Evolutionary conservation across 1,140 invertebrate genomes (phyloP).

Genomic region (Thereuonema tuberculata): DNA sequence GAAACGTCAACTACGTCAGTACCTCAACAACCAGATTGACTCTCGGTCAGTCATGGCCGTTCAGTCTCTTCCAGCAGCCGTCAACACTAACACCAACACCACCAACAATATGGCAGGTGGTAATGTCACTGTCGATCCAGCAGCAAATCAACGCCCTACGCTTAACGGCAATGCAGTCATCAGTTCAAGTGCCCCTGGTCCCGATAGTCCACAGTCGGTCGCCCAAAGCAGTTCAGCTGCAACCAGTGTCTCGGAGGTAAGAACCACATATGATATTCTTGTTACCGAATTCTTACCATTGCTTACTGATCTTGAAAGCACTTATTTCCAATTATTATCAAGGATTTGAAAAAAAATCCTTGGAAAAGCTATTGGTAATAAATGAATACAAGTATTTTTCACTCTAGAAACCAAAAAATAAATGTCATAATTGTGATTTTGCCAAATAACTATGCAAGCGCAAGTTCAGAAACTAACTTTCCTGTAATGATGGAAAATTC

Average conservation of each 20-base stretch:
- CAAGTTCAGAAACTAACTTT: too few relatives aligned
- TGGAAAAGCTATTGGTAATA: too few relatives aligned
- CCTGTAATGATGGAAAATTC: too few relatives aligned
- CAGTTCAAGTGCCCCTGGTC: slow-evolving; percentile 23
- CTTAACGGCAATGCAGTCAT: background rate
- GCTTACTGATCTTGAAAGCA: too few relatives aligned
- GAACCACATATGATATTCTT: background rate
- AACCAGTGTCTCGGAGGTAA: slow-evolving; percentile 16
- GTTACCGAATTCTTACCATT: too few relatives aligned
- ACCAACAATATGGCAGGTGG: background rate
- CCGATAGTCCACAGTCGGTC: slow-evolving; percentile 25
- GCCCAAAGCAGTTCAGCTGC: slow-evolving; percentile 22
- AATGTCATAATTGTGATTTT: too few relatives aligned
- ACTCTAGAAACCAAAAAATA: too few relatives aligned
- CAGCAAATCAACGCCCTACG: too few relatives aligned
- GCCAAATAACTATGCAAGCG: too few relatives aligned
- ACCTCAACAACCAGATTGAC: slow-evolving; percentile 39
- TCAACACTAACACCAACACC: slow-evolving; percentile 11
- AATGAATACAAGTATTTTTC: too few relatives aligned
- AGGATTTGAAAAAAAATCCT: too few relatives aligned
- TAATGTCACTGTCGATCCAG: background rate
- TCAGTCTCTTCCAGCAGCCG: slow-evolving; percentile 34
- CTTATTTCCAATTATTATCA: too few relatives aligned
- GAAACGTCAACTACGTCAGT: slow-evolving; percentile 72
- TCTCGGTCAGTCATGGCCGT: slow-evolving; percentile 24